A percentile compares a stretch with the other conserved stretches of the same genome.
These are phyloP conservation scores for Ophion obscuratus DNA, from an alignment of 2,888 invertebrate species.

Conservation along the genomic window DNA sequence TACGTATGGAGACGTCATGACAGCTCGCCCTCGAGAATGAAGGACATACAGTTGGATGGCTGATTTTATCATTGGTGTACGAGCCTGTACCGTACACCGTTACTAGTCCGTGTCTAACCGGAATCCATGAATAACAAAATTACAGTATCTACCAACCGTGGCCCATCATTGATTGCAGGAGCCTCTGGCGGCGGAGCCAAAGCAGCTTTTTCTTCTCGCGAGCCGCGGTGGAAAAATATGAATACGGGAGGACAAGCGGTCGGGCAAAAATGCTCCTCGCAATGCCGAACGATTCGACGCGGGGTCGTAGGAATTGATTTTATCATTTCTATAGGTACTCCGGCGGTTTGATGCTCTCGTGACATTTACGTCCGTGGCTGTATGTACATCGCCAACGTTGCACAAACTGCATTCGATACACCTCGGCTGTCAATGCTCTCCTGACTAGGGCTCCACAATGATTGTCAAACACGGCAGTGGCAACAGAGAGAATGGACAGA, in stretches of 20 bases:
- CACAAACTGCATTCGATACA: not conserved
- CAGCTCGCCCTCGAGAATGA: conserved; percentile 16
- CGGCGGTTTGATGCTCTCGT: not conserved
- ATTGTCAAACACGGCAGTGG: not conserved
- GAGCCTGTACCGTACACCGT: not conserved
- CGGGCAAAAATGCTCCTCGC: not conserved
- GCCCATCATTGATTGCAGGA: conserved; percentile 36
- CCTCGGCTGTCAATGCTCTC: not conserved
- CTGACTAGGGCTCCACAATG: not conserved
- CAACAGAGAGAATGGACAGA: no score
- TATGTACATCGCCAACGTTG: not conserved
- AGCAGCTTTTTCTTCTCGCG: conserved; percentile 1
- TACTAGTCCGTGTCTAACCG: conserved; percentile 26
- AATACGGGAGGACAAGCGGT: conserved; percentile 17
- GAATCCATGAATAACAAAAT: conserved; percentile 71
- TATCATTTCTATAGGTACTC: not conserved
- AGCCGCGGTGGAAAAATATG: conserved; percentile 21
- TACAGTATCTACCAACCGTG: conserved; percentile 38
- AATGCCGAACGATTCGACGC: not conserved
- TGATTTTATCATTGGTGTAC: not conserved
- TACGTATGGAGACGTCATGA: conserved; percentile 12
- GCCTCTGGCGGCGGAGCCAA: conserved; percentile 4
- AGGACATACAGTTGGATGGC: conserved; percentile 24
- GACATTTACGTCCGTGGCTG: not conserved
- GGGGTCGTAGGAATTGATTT: not conserved